These are phyloP conservation scores for Danio albolineatus DNA, from an alignment of 2,797 vertebrate genomes.

Conservation along the genomic window DNA sequence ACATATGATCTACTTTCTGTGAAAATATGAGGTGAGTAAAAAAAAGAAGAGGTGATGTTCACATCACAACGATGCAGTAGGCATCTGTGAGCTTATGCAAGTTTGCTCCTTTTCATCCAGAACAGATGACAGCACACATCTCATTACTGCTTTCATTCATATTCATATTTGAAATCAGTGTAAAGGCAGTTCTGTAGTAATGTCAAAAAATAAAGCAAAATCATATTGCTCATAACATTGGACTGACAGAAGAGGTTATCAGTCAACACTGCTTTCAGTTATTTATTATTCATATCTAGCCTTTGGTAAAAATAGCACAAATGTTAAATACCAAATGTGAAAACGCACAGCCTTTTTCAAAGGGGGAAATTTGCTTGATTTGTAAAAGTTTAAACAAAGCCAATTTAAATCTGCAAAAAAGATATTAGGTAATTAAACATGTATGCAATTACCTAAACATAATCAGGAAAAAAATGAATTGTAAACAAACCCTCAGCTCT, in stretches of 20 bases:
- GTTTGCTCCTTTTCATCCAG: not conserved
- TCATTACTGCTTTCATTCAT: not conserved
- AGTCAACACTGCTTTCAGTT: conserved; percentile 43
- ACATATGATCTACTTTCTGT: not conserved
- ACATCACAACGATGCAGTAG: not conserved
- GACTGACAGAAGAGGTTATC: conserved; percentile 54
- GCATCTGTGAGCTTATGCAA: not conserved
- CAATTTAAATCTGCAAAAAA: not conserved
- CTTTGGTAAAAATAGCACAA: conserved; percentile 39
- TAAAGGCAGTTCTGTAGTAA: not conserved
- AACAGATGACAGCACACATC: not conserved
- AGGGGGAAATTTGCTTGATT: not conserved
- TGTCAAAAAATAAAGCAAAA: not conserved
- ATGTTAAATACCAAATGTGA: not conserved
- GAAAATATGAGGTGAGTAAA: not conserved
- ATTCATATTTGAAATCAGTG: not conserved
- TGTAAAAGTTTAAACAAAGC: not conserved
- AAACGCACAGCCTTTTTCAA: conserved; percentile 3
- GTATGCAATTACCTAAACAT: not conserved
- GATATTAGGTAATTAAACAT: not conserved
- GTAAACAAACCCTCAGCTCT: not conserved
- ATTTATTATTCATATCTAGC: conserved; percentile 61
- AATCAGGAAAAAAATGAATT: not conserved
- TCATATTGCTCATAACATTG: conserved; percentile 26
- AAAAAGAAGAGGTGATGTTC: not conserved